Base-by-base conservation (phyloP, 2,888 invertebrate genomes). In the Auanema sp. region DNA sequence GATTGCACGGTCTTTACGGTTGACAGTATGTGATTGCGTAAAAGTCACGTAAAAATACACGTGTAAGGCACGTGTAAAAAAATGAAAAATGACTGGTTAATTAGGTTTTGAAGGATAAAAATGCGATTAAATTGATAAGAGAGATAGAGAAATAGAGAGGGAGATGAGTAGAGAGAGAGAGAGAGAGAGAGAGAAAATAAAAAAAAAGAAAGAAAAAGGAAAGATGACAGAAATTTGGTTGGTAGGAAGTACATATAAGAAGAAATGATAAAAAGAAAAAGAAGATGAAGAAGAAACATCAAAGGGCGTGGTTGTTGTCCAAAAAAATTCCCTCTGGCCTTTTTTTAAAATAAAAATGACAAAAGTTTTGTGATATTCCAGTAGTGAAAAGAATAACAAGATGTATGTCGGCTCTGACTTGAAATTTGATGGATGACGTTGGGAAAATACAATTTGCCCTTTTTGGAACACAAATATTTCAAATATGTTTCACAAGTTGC, bases 161-260 rank as follows among this genome's bases (percentile, higher is more conserved):
- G 24, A 44, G 47, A 51, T 25, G 21, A 53, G 24, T 14, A 52
- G 53, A 10, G 49, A 50, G 23, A 50, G 54, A 56, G 44, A 16
- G 40, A 11, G 23, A 8, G n/a, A 21, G 12, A 44, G 40, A 24
- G 14, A 5, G 14, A 10, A 52, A 5, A 14, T 4, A 55, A 40
- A 6, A 33, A 55, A n/a, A 23, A 12, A 52, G 41, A 50, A 21
- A 24, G 53, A 49, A 49, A 8, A 33, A 25, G 23, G 18, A 24
- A 21, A 44, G 21, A 12, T 23, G 53, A 51, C 40, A 63, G 40
- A 47, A 14, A 18, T 55, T 55, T 55, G 41, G 6, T 42, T 58
- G 24, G 16, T 23, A 58, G 11, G 47, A 18, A 54, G 11, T 23
- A 54, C 18, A 25, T 40, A 50, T 23, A 50, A 50, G 23, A 50